Base-by-base conservation (phyloP, 2,888 invertebrate genomes). In the Latrodectus elegans region DNA sequence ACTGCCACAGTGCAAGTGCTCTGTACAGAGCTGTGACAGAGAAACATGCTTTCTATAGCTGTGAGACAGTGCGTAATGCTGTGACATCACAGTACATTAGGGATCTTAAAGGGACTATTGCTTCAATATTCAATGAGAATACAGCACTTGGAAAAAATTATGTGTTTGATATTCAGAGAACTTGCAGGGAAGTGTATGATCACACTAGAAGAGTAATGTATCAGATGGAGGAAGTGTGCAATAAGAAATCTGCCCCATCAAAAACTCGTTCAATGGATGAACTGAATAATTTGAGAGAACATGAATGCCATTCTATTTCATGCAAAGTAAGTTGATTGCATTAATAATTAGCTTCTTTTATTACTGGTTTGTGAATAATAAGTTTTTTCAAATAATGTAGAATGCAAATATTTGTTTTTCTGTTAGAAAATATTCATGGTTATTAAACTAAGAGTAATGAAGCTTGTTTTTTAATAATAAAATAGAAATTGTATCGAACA, bases 21-120 rank as follows among this genome's bases (percentile, higher is more conserved):
- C 92, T 96, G 51, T 96, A 96, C 92, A 94, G 97, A 75, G 96
- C 96, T 49, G 95, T 97, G 90, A 97, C 97, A 0, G 97, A 97
- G 92, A 96, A 96, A 90, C 97, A 97, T 92, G 97, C 97, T 71
- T 97, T 97, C 93, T 97, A 96, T 93, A 96, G 96, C 92, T 97
- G 97, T 93, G 97, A 97, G 92, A 97, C 97, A 0, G 97, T 97
- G 15, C 94, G 97, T 71, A 95, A 94, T 89, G 96, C 96, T 86
- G 97, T 97, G 78, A 96, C 96, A 0, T 95, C 96, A 77, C 97
- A 97, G 93, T 97, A 96, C 92, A 96, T 96, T 81, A 94, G 97
- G 89, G 97, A 97, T 93, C 93, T 97, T 90, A 97, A 96, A 94
- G 97, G 97, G 86, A 97, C 96, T 70, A 96, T 97, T 91, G 96